phyloP scores from a whole-genome alignment of 1,140 invertebrate species.

The Trichomalopsis sarcophagae region DNA sequence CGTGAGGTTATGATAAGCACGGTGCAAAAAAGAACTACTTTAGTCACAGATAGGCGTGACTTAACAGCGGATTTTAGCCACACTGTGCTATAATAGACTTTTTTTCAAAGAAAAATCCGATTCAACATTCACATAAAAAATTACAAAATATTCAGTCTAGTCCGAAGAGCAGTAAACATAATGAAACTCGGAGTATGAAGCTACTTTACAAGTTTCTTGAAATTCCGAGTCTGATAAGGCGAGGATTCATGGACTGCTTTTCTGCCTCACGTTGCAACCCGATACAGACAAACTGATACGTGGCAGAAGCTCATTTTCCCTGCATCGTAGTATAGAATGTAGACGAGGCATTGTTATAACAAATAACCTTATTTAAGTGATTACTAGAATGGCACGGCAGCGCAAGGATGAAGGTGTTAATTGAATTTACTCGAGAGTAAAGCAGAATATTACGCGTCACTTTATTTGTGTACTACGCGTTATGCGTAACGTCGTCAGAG shows the following conservation, averaged over 20 bases:
- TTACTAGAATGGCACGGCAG: background rate
- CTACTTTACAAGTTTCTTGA: background rate
- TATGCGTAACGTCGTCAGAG: no score
- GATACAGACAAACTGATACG: background rate
- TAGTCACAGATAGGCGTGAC: no score
- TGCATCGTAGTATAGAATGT: background rate
- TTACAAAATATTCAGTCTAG: no score
- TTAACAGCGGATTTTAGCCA: no score
- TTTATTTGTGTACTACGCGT: no score
- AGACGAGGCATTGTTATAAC: background rate
- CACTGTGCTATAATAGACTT: no score
- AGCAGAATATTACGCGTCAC: no score
- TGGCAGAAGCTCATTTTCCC: background rate
- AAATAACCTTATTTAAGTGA: background rate
- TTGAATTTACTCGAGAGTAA: background rate
- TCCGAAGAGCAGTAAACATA: no score
- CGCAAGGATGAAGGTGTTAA: background rate
- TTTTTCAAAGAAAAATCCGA: no score
- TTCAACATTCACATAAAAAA: no score
- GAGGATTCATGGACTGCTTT: background rate
- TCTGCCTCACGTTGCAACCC: background rate
- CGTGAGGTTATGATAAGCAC: no score
- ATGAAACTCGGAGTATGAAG: background rate
- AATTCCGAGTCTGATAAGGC: background rate
- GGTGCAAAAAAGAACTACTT: no score